These are phyloP conservation scores for Lordiphosa stackelbergi DNA, from an alignment of 1,140 invertebrate genomes.

Conservation along the genomic window DNA sequence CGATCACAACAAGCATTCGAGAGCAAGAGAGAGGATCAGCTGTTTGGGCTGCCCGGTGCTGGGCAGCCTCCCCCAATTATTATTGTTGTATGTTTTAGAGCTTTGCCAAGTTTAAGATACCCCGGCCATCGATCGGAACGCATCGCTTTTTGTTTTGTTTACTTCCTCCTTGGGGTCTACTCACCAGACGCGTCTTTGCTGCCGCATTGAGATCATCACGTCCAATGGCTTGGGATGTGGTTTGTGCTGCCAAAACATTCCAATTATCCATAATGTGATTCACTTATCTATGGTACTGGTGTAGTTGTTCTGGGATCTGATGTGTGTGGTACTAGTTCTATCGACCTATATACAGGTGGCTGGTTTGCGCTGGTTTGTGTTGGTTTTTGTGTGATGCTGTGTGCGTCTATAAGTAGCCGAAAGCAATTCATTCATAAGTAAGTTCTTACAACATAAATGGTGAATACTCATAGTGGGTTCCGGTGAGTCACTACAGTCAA, in stretches of 20 bases:
- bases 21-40: constrained; percentile 37
- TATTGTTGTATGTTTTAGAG: constrained; percentile 11
- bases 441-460: constrained; percentile 3
- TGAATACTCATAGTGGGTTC: neutral
- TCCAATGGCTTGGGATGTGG: constrained; percentile 66
- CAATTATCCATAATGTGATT: constrained; percentile 69
- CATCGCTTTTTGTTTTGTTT: constrained; percentile 58
- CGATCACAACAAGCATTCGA: constrained; percentile 32
- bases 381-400: constrained; percentile 10
- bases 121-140: constrained; percentile 9
- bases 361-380: constrained; percentile 32
- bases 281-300: constrained; percentile 19
- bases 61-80: constrained; percentile 8
- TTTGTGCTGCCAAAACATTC: constrained; percentile 76
- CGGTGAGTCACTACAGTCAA: neutral
- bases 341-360: constrained; percentile 20
- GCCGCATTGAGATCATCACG: constrained; percentile 49
- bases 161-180: constrained; percentile 22
- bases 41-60: constrained; percentile 21
- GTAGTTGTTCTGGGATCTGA: constrained; percentile 9
- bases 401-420: constrained; percentile 42
- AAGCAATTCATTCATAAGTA: constrained; percentile 42
- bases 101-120: constrained; percentile 21
- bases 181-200: constrained; percentile 70
- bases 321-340: constrained; percentile 17